Base-by-base conservation (phyloP, 2,797 vertebrate genomes). In the Gymnothorax reevesii region DNA sequence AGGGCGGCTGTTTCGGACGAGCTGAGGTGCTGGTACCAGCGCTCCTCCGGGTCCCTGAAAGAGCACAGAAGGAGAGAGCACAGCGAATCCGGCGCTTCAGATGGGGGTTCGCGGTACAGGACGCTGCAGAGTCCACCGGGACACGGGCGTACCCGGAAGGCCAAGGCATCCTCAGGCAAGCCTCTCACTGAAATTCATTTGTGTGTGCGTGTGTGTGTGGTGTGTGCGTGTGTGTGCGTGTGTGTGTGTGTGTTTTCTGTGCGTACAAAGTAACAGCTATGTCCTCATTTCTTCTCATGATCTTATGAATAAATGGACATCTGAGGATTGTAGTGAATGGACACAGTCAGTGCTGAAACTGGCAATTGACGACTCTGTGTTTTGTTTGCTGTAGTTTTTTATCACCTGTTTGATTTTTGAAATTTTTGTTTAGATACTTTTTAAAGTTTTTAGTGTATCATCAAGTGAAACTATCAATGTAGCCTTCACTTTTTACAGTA, bases 21-120 rank as follows among this genome's bases (percentile, higher is more conserved):
- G 94, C 96, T 99, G 90, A 95, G 98, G 89, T 98, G 97, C 94
- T 99, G 98, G 98, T 99, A 98, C 96, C 98, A 99, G 95, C 96
- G 99, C 86, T 99, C 98, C 83, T 95, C 97, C 0, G 97, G 98
- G 86, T 97, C 98, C 88, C 96, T 99, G 91, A 98, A 97, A 93
- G 98, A 99, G 92, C 97, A 96, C 92, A 96, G 97, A 92, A 97
- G 97, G 64, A 69, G 22, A 25, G 64, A 75, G 71, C 71, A 42
- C 2, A 33, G 71, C 71, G 64, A n/a, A 7, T 69, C 64, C n/a
- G 64, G 64, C 64, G 64, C 25, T 25, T 77, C 73, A n/a, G 73
- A 77, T 7, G 33, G 73, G 4, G 73, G 73, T 4, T 77, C 73
- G 5, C 73, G 17, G 90, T 95, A 97, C 80, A 96, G 97, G 91